A percentile compares a stretch with the other conserved stretches of the same genome.
phyloP scores from a whole-genome alignment of 2,888 invertebrate genomes.

The Epistrophe eligans region DNA sequence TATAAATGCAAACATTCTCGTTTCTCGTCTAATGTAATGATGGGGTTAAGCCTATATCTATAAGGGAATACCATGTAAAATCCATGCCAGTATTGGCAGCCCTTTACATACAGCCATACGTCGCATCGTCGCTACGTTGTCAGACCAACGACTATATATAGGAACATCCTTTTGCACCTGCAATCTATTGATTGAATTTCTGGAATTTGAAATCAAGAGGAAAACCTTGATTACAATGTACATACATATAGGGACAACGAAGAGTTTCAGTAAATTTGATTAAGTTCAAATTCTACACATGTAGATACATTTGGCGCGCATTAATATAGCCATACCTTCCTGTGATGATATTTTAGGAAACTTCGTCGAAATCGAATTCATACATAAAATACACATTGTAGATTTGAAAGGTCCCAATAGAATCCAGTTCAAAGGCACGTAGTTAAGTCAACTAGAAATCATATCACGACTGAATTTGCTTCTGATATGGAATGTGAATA shows the following conservation, averaged over 20 bases:
- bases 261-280: constrained; percentile 55
- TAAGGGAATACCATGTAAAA: not conserved
- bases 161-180: constrained; percentile 31
- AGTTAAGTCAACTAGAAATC: constrained; percentile 31
- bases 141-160: not conserved
- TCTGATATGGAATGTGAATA: not conserved
- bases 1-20: too few relatives aligned
- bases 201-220: constrained; percentile 17
- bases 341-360: constrained; percentile 26
- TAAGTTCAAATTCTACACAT: constrained; percentile 29
- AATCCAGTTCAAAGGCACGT: constrained; percentile 10
- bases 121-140: not conserved
- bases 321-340: not conserved
- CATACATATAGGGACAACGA: constrained; percentile 1
- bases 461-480: constrained; percentile 8
- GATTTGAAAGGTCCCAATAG: not conserved
- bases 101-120: not conserved
- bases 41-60: too few relatives aligned
- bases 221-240: constrained; percentile 7
- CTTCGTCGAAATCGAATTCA: constrained; percentile 1
- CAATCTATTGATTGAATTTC: constrained; percentile 60
- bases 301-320: not conserved
- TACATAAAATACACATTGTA: not conserved
- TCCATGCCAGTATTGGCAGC: not conserved
- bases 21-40: too few relatives aligned